Evolutionary conservation across 2,113 vertebrate genomes (phyloP).

Genomic region (Daboia siamensis): DNA sequence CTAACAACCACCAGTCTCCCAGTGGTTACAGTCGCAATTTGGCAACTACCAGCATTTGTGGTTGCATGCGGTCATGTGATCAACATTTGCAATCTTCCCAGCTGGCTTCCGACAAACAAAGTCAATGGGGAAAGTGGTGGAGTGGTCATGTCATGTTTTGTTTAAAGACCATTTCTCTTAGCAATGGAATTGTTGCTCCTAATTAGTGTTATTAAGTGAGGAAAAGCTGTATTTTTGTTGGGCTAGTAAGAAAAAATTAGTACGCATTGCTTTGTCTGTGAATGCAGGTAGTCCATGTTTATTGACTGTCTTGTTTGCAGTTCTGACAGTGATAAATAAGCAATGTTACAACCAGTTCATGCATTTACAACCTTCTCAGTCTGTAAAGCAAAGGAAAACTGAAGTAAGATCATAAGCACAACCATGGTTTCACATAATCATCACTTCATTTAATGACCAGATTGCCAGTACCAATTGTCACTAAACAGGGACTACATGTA

Average conservation of each 20-base stretch:
- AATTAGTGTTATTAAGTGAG: neutral
- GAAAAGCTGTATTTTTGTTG: neutral
- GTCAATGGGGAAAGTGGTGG: too few relatives aligned
- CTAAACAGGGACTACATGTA: too few relatives aligned
- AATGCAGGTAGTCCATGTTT: neutral
- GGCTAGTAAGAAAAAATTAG: neutral
- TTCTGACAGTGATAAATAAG: neutral
- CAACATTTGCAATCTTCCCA: neutral
- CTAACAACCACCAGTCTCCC: neutral
- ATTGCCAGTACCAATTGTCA: neutral
- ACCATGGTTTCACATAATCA: neutral
- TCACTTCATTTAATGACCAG: neutral
- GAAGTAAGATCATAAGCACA: neutral
- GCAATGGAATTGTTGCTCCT: neutral
- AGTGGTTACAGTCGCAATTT: neutral
- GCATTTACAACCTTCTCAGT: neutral
- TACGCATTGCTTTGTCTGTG: neutral
- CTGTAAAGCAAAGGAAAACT: neutral
- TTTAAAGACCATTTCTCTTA: neutral
- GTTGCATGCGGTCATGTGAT: neutral
- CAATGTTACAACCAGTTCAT: neutral
- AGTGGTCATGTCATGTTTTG: neutral
- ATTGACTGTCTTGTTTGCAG: neutral
- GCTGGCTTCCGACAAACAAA: too few relatives aligned
- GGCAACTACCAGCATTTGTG: neutral